Conservation (phyloP, 2,888 invertebrate genomes). For the Tetranychus truncatus region DNA sequence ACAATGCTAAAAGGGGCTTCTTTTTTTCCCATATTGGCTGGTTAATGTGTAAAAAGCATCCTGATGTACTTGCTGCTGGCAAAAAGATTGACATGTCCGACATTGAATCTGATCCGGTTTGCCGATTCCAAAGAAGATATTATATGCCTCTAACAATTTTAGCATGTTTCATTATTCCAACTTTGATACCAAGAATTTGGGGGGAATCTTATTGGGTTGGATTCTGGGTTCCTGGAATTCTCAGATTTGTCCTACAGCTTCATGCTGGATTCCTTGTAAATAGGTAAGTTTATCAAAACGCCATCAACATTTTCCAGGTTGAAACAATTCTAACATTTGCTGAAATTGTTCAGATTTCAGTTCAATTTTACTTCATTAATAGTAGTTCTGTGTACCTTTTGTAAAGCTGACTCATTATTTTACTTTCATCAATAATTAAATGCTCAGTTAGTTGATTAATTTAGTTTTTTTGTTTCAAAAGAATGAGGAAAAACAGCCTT, state of each 20-base stretch:
- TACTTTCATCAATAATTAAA: no score
- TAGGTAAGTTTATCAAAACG: constrained; percentile 26
- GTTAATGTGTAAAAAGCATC: constrained; percentile 38
- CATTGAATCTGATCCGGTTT: constrained; percentile 35
- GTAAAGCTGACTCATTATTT: no score
- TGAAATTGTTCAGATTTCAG: no score
- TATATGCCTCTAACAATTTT: constrained; percentile 34
- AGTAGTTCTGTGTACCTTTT: no score
- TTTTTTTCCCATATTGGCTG: constrained; percentile 41
- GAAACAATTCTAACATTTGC: neutral
- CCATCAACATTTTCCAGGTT: neutral
- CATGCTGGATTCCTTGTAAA: constrained; percentile 39
- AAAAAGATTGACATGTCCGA: constrained; percentile 36
- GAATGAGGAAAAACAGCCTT: no score
- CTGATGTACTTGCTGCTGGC: constrained; percentile 36
- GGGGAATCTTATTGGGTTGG: constrained; percentile 33
- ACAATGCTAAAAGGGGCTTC: constrained; percentile 35
- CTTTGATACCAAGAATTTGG: constrained; percentile 37
- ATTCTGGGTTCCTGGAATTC: constrained; percentile 32
- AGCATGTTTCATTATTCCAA: constrained; percentile 36
- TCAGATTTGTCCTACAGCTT: constrained; percentile 35
- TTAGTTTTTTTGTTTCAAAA: no score
- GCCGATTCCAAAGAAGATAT: constrained; percentile 35
- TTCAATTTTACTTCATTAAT: no score
- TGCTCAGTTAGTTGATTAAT: no score